These are phyloP conservation scores for Cricetomys ansorgei DNA, from an alignment of 2,113 vertebrate species.

Conservation along the genomic window DNA sequence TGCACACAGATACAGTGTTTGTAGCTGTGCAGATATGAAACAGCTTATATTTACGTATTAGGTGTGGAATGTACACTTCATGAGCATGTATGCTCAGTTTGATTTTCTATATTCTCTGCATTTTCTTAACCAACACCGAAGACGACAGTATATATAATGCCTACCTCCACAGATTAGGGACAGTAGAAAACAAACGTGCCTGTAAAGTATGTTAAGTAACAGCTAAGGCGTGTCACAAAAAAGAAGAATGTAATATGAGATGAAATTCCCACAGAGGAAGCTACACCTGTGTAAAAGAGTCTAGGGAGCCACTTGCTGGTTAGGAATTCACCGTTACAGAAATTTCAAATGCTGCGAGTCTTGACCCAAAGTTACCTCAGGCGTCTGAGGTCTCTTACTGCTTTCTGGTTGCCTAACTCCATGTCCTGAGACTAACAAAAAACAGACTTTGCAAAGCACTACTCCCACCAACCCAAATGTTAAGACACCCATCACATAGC, in stretches of 20 bases:
- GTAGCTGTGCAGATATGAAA: neutral
- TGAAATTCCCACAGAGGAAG: neutral
- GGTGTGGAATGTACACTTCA: neutral
- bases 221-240: neutral
- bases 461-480: neutral
- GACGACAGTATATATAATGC: neutral
- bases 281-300: neutral
- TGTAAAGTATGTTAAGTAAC: neutral
- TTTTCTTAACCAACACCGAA: slow-evolving; percentile 1
- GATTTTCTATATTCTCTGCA: neutral
- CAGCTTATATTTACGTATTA: neutral
- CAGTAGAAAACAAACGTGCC: neutral
- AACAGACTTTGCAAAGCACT: neutral
- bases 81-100: neutral
- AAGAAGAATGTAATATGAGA: neutral
- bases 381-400: neutral
- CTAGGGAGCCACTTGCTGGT: neutral
- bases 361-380: neutral
- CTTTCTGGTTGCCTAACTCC: neutral
- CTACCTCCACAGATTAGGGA: neutral
- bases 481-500: neutral
- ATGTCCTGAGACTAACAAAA: neutral
- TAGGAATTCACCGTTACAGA: neutral
- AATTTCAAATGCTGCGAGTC: neutral
- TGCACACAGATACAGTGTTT: neutral